Base-by-base conservation (phyloP, 2,888 invertebrate species). In the Cephus nigrinus region DNA sequence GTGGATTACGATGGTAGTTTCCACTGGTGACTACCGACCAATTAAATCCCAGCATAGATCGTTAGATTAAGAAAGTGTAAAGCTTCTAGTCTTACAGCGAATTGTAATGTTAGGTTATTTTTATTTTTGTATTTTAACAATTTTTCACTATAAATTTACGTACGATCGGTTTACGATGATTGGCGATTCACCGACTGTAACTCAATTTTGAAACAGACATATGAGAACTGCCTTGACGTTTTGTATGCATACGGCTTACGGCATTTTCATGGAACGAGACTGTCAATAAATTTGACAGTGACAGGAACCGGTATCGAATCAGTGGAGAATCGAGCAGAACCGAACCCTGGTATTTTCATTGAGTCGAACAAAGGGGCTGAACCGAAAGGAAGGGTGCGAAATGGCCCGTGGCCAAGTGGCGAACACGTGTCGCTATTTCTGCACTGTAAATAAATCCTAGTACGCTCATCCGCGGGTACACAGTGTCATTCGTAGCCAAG, bases 351-450 rank as follows among this genome's bases (percentile, higher is more conserved):
- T 23, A 23, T 55, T 55, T 55, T 55, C 55, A 55, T 55, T 55
- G 55, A 55, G 9, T 55, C 74, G 78, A 75, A 81, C 78, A 81
- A 82, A 82, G 79, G 69, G 79, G 40, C 68, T 23, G 23, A 55
- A 55, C 55, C 23, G 55, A 23, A 33, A 73, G 78, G 73, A n/a
- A 34, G 34, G 71, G 73, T 73, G 72, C 74, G 78, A 85, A 84
- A 83, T 81, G 84, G 83, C 82, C 80, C 81, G 68, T 80, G 77
- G 82, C 80, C 84, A 85, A 85, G 83, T 82, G 85, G 81, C 78
- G 76, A 80, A 82, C 85, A 85, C 85, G 84, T 85, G 85, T 80
- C 80, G 84, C 82, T 84, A 84, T 84, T 84, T 79, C 78, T 83
- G 82, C 79, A 76, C 33, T 78, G 82, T 82, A 82, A 83, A 84